These are phyloP conservation scores for Chelon labrosus DNA, from an alignment of 2,797 vertebrate species.

Conservation along the genomic window DNA sequence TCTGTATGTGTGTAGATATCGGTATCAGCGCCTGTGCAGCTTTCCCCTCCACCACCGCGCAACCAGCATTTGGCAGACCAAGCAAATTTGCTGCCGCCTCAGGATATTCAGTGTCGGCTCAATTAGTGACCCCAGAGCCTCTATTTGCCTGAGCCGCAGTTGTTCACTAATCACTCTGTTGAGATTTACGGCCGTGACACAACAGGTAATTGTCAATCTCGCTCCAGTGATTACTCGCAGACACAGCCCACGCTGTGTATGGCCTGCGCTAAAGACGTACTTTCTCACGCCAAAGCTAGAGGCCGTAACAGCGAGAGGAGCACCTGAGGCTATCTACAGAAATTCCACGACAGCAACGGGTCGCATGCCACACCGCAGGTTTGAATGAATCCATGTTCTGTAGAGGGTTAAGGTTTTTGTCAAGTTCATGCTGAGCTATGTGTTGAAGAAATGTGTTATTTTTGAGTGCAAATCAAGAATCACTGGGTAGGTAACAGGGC, in stretches of 20 bases:
- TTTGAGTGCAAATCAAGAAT: not conserved
- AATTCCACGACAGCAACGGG: constrained; percentile 25
- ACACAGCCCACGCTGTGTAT: constrained; percentile 45
- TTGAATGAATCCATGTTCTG: constrained; percentile 18
- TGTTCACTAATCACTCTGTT: constrained; percentile 67
- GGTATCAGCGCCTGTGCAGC: constrained; percentile 35
- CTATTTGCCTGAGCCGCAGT: constrained; percentile 57
- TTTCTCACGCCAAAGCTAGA: constrained; percentile 67
- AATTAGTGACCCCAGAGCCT: constrained; percentile 55
- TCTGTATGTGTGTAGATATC: not conserved
- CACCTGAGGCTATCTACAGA: constrained; percentile 44
- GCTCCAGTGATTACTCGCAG: constrained; percentile 61
- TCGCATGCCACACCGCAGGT: not conserved
- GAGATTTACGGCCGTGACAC: constrained; percentile 69
- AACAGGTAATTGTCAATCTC: constrained; percentile 74
- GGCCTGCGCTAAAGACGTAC: constrained; percentile 37
- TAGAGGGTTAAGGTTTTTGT: not conserved
- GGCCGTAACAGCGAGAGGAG: constrained; percentile 9
- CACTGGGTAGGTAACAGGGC: not conserved
- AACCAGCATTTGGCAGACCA: constrained; percentile 27
- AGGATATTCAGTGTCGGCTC: constrained; percentile 51
- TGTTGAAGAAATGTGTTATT: too few relatives aligned
- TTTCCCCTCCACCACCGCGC: not conserved
- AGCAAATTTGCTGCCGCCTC: constrained; percentile 52
- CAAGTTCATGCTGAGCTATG: too few relatives aligned